These are phyloP conservation scores for Poecilobothrus nobilitatus DNA, from an alignment of 2,888 invertebrate species.

Conservation along the genomic window DNA sequence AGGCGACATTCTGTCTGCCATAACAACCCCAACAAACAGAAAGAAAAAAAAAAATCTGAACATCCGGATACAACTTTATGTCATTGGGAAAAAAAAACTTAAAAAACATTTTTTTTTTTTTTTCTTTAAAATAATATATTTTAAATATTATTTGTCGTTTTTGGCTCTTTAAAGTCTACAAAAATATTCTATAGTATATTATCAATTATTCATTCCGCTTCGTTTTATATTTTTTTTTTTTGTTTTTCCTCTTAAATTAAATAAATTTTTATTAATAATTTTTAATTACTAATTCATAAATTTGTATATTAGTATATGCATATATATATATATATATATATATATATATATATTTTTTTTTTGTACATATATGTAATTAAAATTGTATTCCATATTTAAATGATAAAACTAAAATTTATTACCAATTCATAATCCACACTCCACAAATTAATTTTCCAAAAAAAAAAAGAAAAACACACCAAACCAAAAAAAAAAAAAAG, in stretches of 20 bases:
- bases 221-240: neutral
- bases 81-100: neutral
- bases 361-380: neutral
- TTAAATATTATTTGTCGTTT: neutral
- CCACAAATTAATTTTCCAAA: neutral
- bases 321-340: neutral
- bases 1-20: neutral
- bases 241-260: too few species aligned
- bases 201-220: neutral
- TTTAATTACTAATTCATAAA: too few species aligned
- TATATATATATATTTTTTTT: neutral
- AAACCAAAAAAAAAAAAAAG: neutral
- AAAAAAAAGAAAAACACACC: neutral
- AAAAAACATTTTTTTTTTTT: neutral
- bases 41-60: neutral
- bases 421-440: slow-evolving; percentile 4
- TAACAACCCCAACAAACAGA: too few species aligned
- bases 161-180: slow-evolving; percentile 6
- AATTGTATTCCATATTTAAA: neutral
- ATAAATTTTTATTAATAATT: too few species aligned
- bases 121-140: neutral
- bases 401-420: neutral
- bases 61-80: neutral
- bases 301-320: neutral
- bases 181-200: neutral